phyloP scores from a whole-genome alignment of 2,113 vertebrate genomes.

The Trematocara macrostoma region DNA sequence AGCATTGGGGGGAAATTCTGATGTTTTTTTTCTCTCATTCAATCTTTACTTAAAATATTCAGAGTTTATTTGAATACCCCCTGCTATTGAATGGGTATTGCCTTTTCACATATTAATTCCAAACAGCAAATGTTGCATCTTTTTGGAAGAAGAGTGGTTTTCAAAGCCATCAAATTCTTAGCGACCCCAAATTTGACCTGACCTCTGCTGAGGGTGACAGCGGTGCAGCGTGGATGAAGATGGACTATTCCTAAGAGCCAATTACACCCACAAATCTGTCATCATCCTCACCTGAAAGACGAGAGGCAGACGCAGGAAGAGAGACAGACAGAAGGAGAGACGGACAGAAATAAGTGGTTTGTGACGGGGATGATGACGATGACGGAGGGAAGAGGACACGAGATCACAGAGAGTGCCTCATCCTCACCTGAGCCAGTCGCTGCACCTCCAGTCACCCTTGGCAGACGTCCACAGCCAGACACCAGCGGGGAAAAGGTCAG shows the following conservation, averaged over 20 bases:
- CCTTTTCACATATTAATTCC: neutral
- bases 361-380: neutral
- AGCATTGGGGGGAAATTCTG: neutral
- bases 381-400: neutral
- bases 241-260: constrained; percentile 6
- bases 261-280: constrained; percentile 43
- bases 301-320: constrained; percentile 41
- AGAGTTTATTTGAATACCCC: neutral
- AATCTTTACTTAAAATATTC: neutral
- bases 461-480: constrained; percentile 31
- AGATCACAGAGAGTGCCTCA: constrained; percentile 21
- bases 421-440: constrained; percentile 37
- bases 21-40: neutral
- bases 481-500: constrained; percentile 39
- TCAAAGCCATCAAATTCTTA: neutral
- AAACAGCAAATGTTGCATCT: neutral
- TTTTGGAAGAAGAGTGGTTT: neutral
- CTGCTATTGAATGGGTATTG: neutral
- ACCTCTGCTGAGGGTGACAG: constrained; percentile 13
- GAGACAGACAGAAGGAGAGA: constrained; percentile 3
- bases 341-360: neutral
- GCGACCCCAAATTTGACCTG: constrained; percentile 19
- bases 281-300: constrained; percentile 51
- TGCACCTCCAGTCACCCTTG: constrained; percentile 29
- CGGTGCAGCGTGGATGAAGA: constrained; percentile 24